These are phyloP conservation scores for Saguinus midas DNA, from an alignment of 2,113 vertebrate genomes.

Conservation along the genomic window DNA sequence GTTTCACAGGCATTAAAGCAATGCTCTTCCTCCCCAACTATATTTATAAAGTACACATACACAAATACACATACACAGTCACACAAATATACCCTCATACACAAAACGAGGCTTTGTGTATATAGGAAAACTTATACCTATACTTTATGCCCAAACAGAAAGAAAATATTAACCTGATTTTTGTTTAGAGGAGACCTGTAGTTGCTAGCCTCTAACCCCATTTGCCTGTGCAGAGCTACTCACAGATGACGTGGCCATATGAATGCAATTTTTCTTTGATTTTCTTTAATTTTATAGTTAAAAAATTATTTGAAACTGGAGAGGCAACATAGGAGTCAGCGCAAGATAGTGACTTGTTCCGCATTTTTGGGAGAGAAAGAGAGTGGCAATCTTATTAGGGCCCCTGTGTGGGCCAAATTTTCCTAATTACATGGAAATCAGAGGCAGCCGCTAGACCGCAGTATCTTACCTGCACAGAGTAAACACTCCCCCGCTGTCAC, in stretches of 20 bases:
- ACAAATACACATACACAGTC: not conserved
- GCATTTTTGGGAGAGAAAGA: slow-evolving; percentile 42
- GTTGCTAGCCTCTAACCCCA: not conserved
- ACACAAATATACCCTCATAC: not conserved
- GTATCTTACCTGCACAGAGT: slow-evolving; percentile 68
- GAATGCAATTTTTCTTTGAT: not conserved
- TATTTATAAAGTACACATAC: not conserved
- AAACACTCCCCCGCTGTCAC: slow-evolving; percentile 70
- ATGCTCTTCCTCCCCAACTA: not conserved
- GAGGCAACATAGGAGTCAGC: not conserved
- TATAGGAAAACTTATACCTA: not conserved
- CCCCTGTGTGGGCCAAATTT: slow-evolving; percentile 68
- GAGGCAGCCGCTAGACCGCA: slow-evolving; percentile 33
- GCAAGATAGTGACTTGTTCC: slow-evolving; percentile 50
- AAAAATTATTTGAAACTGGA: slow-evolving; percentile 31
- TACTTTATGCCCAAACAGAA: not conserved
- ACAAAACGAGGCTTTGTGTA: not conserved
- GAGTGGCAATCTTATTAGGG: slow-evolving; percentile 58
- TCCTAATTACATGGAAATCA: slow-evolving; percentile 74
- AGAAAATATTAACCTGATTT: slow-evolving; percentile 17
- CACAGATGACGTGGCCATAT: not conserved
- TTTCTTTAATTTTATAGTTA: slow-evolving; percentile 37
- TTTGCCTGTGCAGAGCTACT: not conserved
- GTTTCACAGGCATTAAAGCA: not conserved
- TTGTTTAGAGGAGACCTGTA: not conserved